Percentiles rank a stretch among this genome's conserved stretches.
Evolutionary conservation across 2,113 vertebrate species (phyloP).

Genomic region (Heteronetta atricapilla): DNA sequence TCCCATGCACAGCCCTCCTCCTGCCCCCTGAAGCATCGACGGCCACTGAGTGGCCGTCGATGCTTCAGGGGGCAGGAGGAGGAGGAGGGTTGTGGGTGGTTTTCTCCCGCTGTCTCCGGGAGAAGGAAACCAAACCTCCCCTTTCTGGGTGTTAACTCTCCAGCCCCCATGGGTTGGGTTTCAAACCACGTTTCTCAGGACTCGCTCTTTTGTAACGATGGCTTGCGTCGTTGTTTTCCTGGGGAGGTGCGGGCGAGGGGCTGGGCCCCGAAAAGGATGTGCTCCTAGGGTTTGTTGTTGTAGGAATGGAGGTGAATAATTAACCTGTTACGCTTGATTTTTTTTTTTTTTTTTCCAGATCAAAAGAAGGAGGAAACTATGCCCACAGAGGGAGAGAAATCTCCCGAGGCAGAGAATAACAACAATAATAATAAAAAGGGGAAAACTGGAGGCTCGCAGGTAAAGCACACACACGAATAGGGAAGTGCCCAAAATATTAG

Average conservation of each 20-base stretch:
- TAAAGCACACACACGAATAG: constrained; percentile 68
- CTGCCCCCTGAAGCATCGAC: constrained; percentile 80
- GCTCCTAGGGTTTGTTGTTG: neutral
- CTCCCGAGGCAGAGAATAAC: constrained; percentile 86
- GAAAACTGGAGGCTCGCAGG: constrained; percentile 96
- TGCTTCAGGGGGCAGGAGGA: constrained; percentile 82
- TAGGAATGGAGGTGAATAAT: constrained; percentile 60
- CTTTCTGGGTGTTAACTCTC: constrained; percentile 82
- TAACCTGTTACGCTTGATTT: constrained; percentile 76
- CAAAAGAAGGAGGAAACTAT: constrained; percentile 97
- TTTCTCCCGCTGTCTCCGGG: constrained; percentile 76
- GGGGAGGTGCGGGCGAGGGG: neutral
- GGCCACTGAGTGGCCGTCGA: constrained; percentile 66
- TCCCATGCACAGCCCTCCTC: constrained; percentile 79
- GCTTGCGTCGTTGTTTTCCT: constrained; percentile 32
- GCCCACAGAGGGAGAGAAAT: constrained; percentile 96
- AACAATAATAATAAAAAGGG: constrained; percentile 93
- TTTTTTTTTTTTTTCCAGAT: constrained; percentile 81
- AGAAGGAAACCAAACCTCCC: constrained; percentile 79
- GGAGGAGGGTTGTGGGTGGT: constrained; percentile 76
- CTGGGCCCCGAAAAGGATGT: constrained; percentile 8
- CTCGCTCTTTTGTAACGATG: constrained; percentile 60
- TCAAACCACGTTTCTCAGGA: constrained; percentile 82
- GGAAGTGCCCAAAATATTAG: constrained; percentile 18
- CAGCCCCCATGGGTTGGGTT: constrained; percentile 84